Evolutionary conservation across 2,888 invertebrate species (phyloP).

Genomic region (Diabrotica balteata): DNA sequence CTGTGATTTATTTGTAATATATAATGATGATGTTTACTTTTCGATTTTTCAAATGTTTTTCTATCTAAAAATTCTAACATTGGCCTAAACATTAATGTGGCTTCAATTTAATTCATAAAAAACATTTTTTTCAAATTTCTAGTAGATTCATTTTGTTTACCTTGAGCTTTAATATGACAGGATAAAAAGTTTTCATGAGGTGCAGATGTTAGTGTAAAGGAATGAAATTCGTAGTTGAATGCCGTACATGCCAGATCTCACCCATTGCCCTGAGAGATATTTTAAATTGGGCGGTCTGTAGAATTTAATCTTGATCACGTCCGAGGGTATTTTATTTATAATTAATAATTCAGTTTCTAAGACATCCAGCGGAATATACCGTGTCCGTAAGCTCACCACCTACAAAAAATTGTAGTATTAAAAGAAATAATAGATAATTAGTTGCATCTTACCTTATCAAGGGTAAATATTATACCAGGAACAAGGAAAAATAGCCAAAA

Average conservation of each 20-base stretch:
- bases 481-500: slow-evolving; percentile 95
- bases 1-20: no score
- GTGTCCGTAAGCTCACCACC: slow-evolving; percentile 89
- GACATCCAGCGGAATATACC: slow-evolving; percentile 91
- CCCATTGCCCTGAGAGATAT: slow-evolving; percentile 94
- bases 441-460: slow-evolving; percentile 77
- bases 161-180: slow-evolving; percentile 90
- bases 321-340: no score
- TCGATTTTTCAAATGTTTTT: no score
- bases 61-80: no score
- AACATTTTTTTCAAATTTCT: no score
- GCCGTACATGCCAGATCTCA: slow-evolving; percentile 90
- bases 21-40: no score
- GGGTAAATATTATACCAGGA: slow-evolving; percentile 86
- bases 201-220: slow-evolving; percentile 93
- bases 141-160: slow-evolving; percentile 36
- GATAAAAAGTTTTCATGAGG: slow-evolving; percentile 95
- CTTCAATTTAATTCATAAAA: no score
- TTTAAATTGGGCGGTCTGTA: slow-evolving; percentile 94
- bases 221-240: slow-evolving; percentile 91
- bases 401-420: slow-evolving; percentile 52
- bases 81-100: no score
- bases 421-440: neutral
- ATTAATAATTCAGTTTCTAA: slow-evolving; percentile 91
- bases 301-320: slow-evolving; percentile 93